Percentiles rank a stretch among this genome's conserved stretches.
These are phyloP conservation scores for Rhingia campestris DNA, from an alignment of 2,888 invertebrate genomes.

Conservation along the genomic window DNA sequence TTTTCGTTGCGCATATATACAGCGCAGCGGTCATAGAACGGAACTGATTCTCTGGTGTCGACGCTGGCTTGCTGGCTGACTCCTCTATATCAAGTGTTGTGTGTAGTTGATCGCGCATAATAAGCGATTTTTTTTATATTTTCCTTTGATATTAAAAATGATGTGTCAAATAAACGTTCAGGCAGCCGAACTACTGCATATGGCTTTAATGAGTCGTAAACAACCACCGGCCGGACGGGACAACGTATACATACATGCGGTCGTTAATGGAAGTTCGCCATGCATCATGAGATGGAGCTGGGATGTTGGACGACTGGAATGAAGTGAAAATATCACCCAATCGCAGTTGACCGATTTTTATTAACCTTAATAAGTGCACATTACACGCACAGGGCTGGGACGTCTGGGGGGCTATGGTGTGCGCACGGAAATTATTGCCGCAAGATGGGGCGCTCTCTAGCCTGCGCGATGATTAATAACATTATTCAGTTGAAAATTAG, in stretches of 20 bases:
- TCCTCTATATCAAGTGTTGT: constrained; percentile 18
- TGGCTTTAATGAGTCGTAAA: constrained; percentile 53
- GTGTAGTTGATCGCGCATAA: constrained; percentile 28
- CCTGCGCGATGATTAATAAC: constrained; percentile 28
- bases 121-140: constrained; percentile 8
- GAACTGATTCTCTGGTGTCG: not conserved
- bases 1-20: constrained; percentile 9
- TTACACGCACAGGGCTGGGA: constrained; percentile 12
- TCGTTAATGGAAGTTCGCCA: constrained; percentile 32
- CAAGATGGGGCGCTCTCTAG: not conserved
- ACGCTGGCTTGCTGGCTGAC: constrained; percentile 2
- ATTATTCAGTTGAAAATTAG: constrained; percentile 20
- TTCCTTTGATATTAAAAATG: constrained; percentile 48
- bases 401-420: not conserved
- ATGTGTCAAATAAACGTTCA: constrained; percentile 62
- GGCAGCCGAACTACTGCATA: constrained; percentile 15
- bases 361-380: constrained; percentile 58
- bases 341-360: constrained; percentile 59
- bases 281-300: constrained; percentile 29
- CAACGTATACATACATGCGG: constrained; percentile 23
- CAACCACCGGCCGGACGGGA: constrained; percentile 17
- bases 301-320: not conserved
- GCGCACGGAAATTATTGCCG: not conserved
- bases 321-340: not conserved
- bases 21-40: constrained; percentile 19